Evolutionary conservation across 1,140 invertebrate genomes (phyloP).

Genomic region (Acromyrmex charruanus): DNA sequence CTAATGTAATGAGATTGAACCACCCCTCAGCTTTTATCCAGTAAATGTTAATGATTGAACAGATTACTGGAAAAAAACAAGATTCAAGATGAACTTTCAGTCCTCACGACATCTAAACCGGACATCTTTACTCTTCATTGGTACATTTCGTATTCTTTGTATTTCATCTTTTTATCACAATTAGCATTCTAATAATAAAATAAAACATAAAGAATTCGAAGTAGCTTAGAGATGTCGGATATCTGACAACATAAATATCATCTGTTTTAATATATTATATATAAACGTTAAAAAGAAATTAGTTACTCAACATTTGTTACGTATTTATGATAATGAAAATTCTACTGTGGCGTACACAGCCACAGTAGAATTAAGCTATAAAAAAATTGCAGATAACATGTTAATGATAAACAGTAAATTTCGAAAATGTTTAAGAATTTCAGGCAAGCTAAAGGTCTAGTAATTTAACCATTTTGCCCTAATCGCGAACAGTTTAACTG

Average conservation of each 20-base stretch:
- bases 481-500: background rate
- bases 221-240: background rate
- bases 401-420: slow-evolving; percentile 5
- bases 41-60: background rate
- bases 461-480: background rate
- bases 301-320: background rate
- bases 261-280: background rate
- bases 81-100: background rate
- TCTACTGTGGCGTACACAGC: background rate
- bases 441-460: background rate
- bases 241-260: background rate
- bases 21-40: background rate
- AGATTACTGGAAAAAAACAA: background rate
- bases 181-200: background rate
- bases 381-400: background rate
- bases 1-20: background rate
- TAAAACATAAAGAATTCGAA: background rate
- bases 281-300: background rate
- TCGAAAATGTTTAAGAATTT: background rate
- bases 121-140: background rate
- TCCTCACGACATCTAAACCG: background rate
- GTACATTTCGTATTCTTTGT: background rate
- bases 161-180: background rate
- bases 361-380: background rate
- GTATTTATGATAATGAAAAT: background rate